Evolutionary conservation across 2,888 invertebrate genomes (phyloP), one percentile per base, ranked within the genome.

Genomic region (Carabus problematicus): DNA sequence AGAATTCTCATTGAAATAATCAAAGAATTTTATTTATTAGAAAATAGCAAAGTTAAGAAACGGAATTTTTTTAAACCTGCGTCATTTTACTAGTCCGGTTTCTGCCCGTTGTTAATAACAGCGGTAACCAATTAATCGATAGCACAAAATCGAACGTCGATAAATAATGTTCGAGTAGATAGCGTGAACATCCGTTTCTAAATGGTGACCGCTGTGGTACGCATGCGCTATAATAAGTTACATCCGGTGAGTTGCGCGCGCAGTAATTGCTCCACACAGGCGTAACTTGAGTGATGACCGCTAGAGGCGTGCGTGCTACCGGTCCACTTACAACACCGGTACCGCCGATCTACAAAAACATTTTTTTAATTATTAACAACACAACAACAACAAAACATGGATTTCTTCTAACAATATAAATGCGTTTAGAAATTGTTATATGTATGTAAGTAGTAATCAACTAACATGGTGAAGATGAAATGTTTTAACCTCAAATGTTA

Each of bases 291-390:
- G 52, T 12, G 52, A 52, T 52, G 52, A 52, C 52, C 52, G 52
- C 52, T 52, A 52, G 52, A 52, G 52, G 52, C 52, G 52, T 52
- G 52, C 52, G 52, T 52, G 52, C 52, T 52, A 52, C 52, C 52
- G 52, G 52, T 9, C 52, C 52, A 52, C 52, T 52, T 52, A 16
- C 19, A 18, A 52, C 52, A 12, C 52, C 52, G 52, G 52, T 29
- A 29, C 52, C 52, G 52, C 14, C 52, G 19, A 52, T 52, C 52
- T 52, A n/a, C 19, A 18, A 18, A 52, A 52, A 11, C 12, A 52
- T 52, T 52, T 9, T 49, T 52, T 52, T 47, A 29, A 29, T 29
- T 29, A 29, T 29, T 29, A 29, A 29, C n/a, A n/a, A n/a, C n/a
- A n/a, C n/a, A n/a, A n/a, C n/a, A n/a, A n/a, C n/a, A n/a, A n/a